A percentile compares a stretch with the other conserved stretches of the same genome.
These are phyloP conservation scores for Tonatia bakeri DNA, from an alignment of 2,113 vertebrate species.

Conservation along the genomic window DNA sequence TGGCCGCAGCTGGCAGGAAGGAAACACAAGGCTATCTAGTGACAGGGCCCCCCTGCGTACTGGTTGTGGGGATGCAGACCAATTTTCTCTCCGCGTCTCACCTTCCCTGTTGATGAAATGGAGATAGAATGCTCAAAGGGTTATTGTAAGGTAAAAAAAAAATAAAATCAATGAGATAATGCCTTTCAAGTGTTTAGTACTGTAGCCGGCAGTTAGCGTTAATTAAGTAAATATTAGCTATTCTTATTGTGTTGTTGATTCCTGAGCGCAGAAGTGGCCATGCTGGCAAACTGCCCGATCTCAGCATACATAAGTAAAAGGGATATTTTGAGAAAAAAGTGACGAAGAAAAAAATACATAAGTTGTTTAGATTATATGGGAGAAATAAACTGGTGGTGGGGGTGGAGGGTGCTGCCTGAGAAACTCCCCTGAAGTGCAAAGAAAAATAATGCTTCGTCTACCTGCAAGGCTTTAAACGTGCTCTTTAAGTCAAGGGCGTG, in stretches of 20 bases:
- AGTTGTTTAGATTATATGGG: neutral
- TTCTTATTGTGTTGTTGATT: neutral
- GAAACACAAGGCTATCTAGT: neutral
- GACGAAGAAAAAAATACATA: neutral
- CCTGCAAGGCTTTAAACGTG: neutral
- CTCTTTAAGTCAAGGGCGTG: slow-evolving; percentile 32
- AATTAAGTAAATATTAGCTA: neutral
- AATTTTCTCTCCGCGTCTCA: neutral
- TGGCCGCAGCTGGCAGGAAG: neutral
- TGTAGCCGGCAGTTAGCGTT: neutral
- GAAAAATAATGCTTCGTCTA: neutral
- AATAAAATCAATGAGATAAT: neutral
- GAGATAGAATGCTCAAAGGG: neutral
- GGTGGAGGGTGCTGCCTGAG: neutral
- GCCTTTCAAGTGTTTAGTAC: neutral
- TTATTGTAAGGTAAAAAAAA: neutral
- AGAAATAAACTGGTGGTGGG: neutral
- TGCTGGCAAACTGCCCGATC: neutral
- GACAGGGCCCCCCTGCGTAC: neutral
- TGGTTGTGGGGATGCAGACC: neutral
- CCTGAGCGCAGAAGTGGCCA: neutral
- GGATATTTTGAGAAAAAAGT: neutral
- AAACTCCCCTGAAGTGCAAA: neutral
- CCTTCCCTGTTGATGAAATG: neutral
- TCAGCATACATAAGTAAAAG: neutral